Conservation (phyloP, 2,113 vertebrate genomes). For the Scopus umbretta region DNA sequence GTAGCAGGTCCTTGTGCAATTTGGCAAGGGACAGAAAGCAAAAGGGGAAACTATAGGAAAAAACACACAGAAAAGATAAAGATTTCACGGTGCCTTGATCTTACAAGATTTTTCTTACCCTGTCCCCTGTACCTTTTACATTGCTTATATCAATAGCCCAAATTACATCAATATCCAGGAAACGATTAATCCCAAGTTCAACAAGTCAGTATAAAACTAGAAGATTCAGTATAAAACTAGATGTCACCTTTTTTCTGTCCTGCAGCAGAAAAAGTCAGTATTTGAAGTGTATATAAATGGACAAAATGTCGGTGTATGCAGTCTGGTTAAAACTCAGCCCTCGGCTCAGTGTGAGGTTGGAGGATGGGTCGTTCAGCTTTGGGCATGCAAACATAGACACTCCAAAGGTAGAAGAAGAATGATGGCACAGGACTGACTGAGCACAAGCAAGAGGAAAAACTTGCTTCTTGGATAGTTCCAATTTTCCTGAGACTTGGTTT, state of each 20-base stretch:
- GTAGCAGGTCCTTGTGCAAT: background rate
- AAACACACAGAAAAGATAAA: background rate
- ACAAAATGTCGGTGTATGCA: background rate
- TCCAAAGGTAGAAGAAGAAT: background rate
- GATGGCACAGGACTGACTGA: background rate
- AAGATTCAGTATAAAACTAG: background rate
- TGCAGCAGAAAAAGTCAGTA: background rate
- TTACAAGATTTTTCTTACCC: background rate
- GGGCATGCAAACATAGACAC: background rate
- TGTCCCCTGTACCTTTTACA: background rate
- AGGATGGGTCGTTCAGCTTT: background rate
- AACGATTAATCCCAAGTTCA: background rate
- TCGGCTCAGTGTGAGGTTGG: background rate
- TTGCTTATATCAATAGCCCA: background rate
- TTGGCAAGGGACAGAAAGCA: background rate
- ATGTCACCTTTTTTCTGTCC: background rate
- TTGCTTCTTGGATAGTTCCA: background rate
- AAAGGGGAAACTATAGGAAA: background rate
- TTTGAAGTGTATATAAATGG: background rate
- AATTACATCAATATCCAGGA: background rate
- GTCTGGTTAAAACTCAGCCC: background rate
- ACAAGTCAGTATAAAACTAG: background rate
- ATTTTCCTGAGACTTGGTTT: background rate
- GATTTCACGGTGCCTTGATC: background rate
- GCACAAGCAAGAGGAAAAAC: background rate